Percentiles rank a stretch among this genome's conserved stretches.
Conservation (phyloP, 1,140 invertebrate species). For the Drosophila teissieri region DNA sequence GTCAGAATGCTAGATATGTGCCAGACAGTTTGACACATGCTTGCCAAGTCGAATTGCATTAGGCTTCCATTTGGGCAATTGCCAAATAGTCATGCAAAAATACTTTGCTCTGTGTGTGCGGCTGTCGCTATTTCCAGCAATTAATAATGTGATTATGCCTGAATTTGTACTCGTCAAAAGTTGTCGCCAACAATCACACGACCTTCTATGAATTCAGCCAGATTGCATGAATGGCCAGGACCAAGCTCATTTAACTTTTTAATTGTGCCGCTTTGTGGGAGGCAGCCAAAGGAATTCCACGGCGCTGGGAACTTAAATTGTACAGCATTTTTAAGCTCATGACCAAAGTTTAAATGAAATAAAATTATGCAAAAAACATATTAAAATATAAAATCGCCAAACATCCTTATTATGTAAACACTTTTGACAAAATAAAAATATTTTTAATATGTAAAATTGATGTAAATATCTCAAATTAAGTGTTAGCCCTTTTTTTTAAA, state of each 20-base stretch:
- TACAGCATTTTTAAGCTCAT: neutral
- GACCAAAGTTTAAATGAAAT: neutral
- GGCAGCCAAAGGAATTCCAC: constrained; percentile 39
- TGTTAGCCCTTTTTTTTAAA: too few relatives aligned
- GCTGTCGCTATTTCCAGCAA: constrained; percentile 35
- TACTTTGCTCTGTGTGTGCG: neutral
- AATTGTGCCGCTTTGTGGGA: constrained; percentile 74
- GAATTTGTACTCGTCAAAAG: constrained; percentile 19
- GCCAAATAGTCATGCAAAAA: constrained; percentile 31
- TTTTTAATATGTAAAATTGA: too few relatives aligned
- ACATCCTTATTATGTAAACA: too few relatives aligned
- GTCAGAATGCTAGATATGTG: constrained; percentile 30
- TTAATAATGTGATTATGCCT: constrained; percentile 62
- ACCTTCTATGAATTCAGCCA: constrained; percentile 14
- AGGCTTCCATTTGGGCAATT: constrained; percentile 51
- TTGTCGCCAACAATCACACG: constrained; percentile 26
- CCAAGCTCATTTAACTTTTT: constrained; percentile 77
- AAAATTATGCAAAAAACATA: neutral
- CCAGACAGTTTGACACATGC: constrained; percentile 58
- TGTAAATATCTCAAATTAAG: too few relatives aligned
- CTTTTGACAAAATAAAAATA: neutral
- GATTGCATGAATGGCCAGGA: constrained; percentile 38
- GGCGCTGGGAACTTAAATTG: constrained; percentile 14
- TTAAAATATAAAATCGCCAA: too few relatives aligned
- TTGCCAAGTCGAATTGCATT: constrained; percentile 56